Evolutionary conservation across 2,888 invertebrate genomes (phyloP), one percentile per base, ranked within the genome.

Genomic region (Coenonympha arcania): DNA sequence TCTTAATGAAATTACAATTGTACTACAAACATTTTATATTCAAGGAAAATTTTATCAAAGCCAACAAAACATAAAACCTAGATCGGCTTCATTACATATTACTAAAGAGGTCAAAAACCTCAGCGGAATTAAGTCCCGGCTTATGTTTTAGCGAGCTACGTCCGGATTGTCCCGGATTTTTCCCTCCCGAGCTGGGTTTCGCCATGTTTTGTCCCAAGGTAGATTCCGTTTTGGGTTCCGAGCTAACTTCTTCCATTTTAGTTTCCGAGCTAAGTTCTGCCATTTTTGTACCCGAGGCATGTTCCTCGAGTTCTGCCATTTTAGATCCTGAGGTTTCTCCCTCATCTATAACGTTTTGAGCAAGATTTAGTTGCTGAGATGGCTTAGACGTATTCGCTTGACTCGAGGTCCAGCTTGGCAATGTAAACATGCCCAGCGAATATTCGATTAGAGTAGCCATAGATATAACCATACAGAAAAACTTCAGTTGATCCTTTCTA

Each of bases 361-460:
- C 42, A 66, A 61, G 20, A n/a, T n/a, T n/a, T n/a, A n/a, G n/a
- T 68, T 68, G 40, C 62, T 64, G 15, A 62, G 37, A 45, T 54
- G 52, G 11, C 54, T 54, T 59, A 45, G 31, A 16, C 16, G 9
- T 45, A 42, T 42, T 40, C 44, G 28, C 51, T 42, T 33, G 30
- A 39, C 33, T 43, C 47, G 20, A 53, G 4, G 49, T 43, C 22
- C 54, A 45, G 26, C 48, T 36, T 0, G 69, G 65, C 36, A 62
- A 9, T 31, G 66, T 60, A 43, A 75, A 62, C 44, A 75, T 50
- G 6, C 80, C 79, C 48, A 63, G 81, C 1, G 81, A 78, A 57
- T 78, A 82, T 8, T 70, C 72, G 6, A 82, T 48, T 30, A 72
- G 63, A n/a, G 76, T 64, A 5, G 69, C 56, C 75, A 80, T 73